Conservation (phyloP, 1,140 invertebrate species). For the Drosophila funebris region DNA sequence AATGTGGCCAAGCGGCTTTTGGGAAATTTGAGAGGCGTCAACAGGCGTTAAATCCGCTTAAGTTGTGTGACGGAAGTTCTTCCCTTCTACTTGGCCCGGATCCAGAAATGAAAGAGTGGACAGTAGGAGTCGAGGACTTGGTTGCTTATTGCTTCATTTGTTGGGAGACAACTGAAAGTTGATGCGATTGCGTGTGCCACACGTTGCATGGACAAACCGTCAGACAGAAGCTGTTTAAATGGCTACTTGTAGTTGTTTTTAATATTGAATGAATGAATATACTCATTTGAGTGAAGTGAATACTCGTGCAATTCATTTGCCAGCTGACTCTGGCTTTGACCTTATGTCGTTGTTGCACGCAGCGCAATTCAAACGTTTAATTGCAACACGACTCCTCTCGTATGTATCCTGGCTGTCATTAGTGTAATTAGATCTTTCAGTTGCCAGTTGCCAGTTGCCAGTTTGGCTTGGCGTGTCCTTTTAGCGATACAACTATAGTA, state of each 20-base stretch:
- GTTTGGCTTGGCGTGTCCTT: constrained; percentile 63
- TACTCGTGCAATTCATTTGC: constrained; percentile 73
- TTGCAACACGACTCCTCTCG: constrained; percentile 53
- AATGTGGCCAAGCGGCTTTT: constrained; percentile 46
- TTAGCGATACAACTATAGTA: constrained; percentile 13
- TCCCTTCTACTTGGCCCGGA: constrained; percentile 1
- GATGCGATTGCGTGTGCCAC: constrained; percentile 39
- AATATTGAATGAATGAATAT: constrained; percentile 72
- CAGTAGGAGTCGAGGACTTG: not conserved
- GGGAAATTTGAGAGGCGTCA: constrained; percentile 82
- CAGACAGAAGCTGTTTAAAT: constrained; percentile 62
- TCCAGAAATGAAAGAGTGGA: not conserved
- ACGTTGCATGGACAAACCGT: constrained; percentile 5
- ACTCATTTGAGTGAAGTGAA: constrained; percentile 26
- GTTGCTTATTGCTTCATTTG: constrained; percentile 23
- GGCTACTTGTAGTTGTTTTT: constrained; percentile 55
- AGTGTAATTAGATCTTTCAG: constrained; percentile 82
- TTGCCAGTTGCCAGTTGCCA: too few species aligned
- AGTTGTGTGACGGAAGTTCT: constrained; percentile 50
- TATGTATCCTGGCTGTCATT: constrained; percentile 58
- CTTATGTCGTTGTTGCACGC: constrained; percentile 82
- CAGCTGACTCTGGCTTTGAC: constrained; percentile 73
- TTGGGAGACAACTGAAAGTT: constrained; percentile 6
- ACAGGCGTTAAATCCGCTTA: constrained; percentile 83
- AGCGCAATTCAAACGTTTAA: constrained; percentile 80